A percentile compares a stretch with the other conserved stretches of the same genome.
These are phyloP conservation scores for Pollenia labialis DNA, from an alignment of 2,888 invertebrate species.

Conservation along the genomic window DNA sequence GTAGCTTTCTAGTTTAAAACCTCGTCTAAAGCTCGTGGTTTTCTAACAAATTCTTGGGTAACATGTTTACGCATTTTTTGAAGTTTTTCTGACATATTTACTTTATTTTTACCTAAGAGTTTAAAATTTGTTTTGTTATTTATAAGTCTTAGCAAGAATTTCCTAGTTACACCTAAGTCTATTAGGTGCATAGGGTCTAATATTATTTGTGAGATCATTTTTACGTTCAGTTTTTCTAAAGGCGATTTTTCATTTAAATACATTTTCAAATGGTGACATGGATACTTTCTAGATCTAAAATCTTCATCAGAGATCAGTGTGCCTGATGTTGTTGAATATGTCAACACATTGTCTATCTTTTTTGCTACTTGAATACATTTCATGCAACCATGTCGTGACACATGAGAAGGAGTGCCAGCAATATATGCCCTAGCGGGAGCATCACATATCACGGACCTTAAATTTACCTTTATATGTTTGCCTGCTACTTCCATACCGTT, in stretches of 20 bases:
- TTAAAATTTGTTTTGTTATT: too few relatives aligned
- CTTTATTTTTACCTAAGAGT: constrained; percentile 9
- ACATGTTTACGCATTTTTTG: constrained; percentile 39
- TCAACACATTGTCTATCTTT: constrained; percentile 47
- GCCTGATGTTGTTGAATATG: constrained; percentile 42
- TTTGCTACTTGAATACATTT: constrained; percentile 46
- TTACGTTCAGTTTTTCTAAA: too few relatives aligned
- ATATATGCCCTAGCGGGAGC: constrained; percentile 45
- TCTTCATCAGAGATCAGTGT: constrained; percentile 41
- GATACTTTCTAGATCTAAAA: constrained; percentile 54
- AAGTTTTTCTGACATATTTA: constrained; percentile 52
- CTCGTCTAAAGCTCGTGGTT: constrained; percentile 57
- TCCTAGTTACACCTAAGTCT: too few relatives aligned
- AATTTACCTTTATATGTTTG: constrained; percentile 23
- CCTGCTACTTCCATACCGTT: constrained; percentile 30
- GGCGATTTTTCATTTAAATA: constrained; percentile 38
- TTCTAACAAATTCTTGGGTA: constrained; percentile 55
- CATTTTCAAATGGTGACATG: constrained; percentile 38
- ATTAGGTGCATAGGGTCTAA: constrained; percentile 52
- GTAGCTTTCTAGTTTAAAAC: constrained; percentile 66
- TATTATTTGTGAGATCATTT: constrained; percentile 47
- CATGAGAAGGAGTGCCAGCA: constrained; percentile 41
- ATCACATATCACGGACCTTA: constrained; percentile 37
- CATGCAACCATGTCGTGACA: constrained; percentile 50
- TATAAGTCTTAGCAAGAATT: too few relatives aligned